phyloP scores from a whole-genome alignment of 1,140 invertebrate genomes.

The Drosophila athabasca region DNA sequence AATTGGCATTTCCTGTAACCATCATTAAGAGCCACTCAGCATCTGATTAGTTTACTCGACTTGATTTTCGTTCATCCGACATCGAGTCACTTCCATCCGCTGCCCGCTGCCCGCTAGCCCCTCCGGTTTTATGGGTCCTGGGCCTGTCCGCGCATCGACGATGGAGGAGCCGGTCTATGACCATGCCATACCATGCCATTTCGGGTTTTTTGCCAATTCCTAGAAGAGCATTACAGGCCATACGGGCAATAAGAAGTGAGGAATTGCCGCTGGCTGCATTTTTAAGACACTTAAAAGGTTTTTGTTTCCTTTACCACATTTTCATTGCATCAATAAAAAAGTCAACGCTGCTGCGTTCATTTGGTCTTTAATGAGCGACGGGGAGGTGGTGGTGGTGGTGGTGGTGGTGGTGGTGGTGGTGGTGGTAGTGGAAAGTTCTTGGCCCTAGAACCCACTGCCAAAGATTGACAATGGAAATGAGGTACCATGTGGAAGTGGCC shows the following conservation, averaged over 20 bases:
- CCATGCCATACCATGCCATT: constrained; percentile 43
- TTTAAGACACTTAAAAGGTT: constrained; percentile 64
- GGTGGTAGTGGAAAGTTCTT: constrained; percentile 46
- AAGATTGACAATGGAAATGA: constrained; percentile 78
- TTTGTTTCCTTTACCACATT: constrained; percentile 54
- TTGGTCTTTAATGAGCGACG: constrained; percentile 66
- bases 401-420: neutral
- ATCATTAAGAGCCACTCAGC: constrained; percentile 60
- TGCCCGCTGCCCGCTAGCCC: too few species aligned
- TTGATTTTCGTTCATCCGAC: too few species aligned
- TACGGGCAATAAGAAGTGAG: constrained; percentile 56
- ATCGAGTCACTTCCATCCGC: too few species aligned
- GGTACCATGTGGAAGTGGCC: constrained; percentile 55
- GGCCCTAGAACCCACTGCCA: constrained; percentile 18
- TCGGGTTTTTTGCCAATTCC: constrained; percentile 67
- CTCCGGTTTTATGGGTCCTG: constrained; percentile 29
- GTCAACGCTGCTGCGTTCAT: constrained; percentile 29
- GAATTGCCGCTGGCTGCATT: constrained; percentile 72
- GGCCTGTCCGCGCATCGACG: constrained; percentile 10
- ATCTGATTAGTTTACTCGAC: constrained; percentile 44
- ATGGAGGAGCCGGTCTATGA: constrained; percentile 19
- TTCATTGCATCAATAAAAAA: constrained; percentile 78
- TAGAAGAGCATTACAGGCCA: constrained; percentile 52
- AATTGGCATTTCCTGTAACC: constrained; percentile 60
- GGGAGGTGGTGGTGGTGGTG: too few species aligned